Evolutionary conservation across 1,140 invertebrate species (phyloP).

Genomic region (Tenebrio molitor): DNA sequence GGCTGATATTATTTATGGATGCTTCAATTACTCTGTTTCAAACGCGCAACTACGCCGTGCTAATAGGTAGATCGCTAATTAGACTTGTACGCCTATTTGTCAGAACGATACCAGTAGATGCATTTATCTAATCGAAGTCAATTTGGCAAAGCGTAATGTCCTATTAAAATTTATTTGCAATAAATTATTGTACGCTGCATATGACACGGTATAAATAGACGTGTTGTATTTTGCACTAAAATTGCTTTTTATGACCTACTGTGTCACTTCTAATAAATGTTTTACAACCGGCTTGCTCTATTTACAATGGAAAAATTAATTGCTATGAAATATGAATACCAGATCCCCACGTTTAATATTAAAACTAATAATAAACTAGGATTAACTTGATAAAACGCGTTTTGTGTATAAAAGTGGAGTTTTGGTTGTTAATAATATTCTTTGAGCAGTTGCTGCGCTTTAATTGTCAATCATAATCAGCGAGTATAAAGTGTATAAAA

Average conservation of each 20-base stretch:
- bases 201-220: constrained; percentile 38
- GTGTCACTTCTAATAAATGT: constrained; percentile 41
- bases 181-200: constrained; percentile 42
- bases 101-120: constrained; percentile 14
- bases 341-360: constrained; percentile 29
- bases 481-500: too few relatives aligned
- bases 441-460: too few relatives aligned
- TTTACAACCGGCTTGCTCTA: constrained; percentile 37
- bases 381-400: constrained; percentile 25
- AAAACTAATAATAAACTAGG: constrained; percentile 38
- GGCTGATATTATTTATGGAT: too few relatives aligned
- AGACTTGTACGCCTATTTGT: constrained; percentile 33
- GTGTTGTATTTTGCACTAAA: constrained; percentile 42
- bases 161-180: constrained; percentile 44
- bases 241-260: constrained; percentile 35
- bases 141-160: constrained; percentile 43
- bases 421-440: too few relatives aligned
- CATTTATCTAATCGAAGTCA: constrained; percentile 41
- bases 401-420: too few relatives aligned
- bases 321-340: constrained; percentile 35
- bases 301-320: constrained; percentile 36
- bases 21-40: constrained; percentile 12
- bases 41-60: constrained; percentile 5
- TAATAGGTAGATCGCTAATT: constrained; percentile 36
- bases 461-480: not conserved